Percentiles rank a stretch among this genome's conserved stretches.
These are phyloP conservation scores for Mimas tiliae DNA, from an alignment of 2,888 invertebrate genomes.

Conservation along the genomic window DNA sequence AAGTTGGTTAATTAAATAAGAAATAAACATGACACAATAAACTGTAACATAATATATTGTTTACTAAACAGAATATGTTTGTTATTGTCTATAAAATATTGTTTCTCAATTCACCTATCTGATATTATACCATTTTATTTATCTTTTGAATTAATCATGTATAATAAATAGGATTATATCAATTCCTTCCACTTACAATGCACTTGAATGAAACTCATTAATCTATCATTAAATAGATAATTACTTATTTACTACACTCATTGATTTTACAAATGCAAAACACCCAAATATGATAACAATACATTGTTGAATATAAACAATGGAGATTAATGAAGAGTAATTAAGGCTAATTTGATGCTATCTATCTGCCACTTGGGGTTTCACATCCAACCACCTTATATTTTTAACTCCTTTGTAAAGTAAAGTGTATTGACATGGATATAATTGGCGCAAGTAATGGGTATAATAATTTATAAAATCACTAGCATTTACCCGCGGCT, in stretches of 20 bases:
- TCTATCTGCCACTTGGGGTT: background rate
- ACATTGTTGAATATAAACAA: background rate
- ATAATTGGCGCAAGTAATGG: background rate
- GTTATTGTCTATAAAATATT: background rate
- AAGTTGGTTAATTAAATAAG: no score
- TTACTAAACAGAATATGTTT: background rate
- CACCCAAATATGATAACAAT: conserved; percentile 10
- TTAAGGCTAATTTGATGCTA: conserved; percentile 8
- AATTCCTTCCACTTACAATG: background rate
- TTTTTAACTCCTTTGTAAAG: background rate
- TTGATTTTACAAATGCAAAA: conserved; percentile 7
- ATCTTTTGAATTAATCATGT: background rate
- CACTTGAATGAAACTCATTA: conserved; percentile 10
- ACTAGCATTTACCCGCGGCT: no score
- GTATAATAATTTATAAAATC: no score
- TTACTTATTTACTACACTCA: background rate
- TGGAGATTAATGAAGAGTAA: background rate
- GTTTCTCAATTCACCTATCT: background rate
- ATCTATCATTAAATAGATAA: conserved; percentile 20
- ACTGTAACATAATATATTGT: background rate
- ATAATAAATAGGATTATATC: conserved; percentile 5
- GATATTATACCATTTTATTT: background rate
- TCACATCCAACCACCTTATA: background rate
- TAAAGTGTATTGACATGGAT: background rate
- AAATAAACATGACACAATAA: background rate